A percentile compares a stretch with the other conserved stretches of the same genome.
Evolutionary conservation across 2,113 vertebrate genomes (phyloP).

Genomic region (Seriola dumerili): DNA sequence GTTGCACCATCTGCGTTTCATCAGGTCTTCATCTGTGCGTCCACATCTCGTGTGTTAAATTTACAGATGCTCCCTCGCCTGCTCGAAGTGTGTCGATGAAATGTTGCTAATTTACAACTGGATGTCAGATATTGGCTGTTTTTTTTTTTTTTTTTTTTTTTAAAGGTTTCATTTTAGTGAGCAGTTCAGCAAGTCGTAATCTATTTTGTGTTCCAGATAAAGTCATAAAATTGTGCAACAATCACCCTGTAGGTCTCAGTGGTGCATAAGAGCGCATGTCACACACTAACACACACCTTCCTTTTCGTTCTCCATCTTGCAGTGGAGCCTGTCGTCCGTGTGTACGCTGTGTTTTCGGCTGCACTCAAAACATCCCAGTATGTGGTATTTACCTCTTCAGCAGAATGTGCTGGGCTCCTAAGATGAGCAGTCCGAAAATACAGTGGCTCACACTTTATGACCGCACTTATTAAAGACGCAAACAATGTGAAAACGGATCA

Average conservation of each 20-base stretch:
- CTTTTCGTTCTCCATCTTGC: constrained; percentile 44
- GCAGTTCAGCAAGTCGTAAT: not conserved
- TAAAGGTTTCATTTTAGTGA: not conserved
- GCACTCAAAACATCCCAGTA: constrained; percentile 11
- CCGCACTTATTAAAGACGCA: constrained; percentile 63
- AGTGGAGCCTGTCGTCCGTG: constrained; percentile 21
- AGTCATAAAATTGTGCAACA: not conserved
- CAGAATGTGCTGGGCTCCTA: constrained; percentile 32
- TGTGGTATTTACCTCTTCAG: constrained; percentile 41
- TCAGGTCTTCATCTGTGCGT: not conserved
- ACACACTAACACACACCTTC: constrained; percentile 48
- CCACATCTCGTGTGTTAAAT: not conserved
- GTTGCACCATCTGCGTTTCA: not conserved
- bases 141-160: constrained; percentile 35
- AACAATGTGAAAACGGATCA: constrained; percentile 44
- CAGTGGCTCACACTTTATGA: constrained; percentile 28
- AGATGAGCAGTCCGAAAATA: constrained; percentile 28
- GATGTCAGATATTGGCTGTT: not conserved
- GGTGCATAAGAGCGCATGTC: constrained; percentile 46
- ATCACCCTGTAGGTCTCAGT: constrained; percentile 10
- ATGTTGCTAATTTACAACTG: not conserved
- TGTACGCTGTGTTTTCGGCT: constrained; percentile 12
- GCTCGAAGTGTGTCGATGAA: not conserved
- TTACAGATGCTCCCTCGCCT: not conserved
- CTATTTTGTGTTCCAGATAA: not conserved